Base-by-base conservation (phyloP, 1,140 invertebrate genomes). In the Campoletis sonorensis region DNA sequence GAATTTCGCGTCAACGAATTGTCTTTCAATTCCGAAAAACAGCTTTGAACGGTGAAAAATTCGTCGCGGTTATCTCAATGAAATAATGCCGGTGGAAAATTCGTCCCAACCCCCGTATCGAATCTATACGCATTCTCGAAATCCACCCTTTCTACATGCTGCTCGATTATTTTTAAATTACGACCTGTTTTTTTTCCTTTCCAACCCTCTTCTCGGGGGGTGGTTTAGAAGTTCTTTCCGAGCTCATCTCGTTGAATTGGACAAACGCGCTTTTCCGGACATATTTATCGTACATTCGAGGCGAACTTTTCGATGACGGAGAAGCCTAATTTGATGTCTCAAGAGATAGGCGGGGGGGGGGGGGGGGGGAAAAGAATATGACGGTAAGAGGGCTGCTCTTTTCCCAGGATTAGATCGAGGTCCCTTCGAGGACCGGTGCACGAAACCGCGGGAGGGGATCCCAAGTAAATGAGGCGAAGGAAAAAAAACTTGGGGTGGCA, bases 341-440 rank as follows among this genome's bases (percentile, higher is more conserved):
- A 71, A 33, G 68, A 68, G 64, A n/a, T 13, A 11, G 4, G 64
- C 15, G 23, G 64, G 26, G 64, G 37, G 4, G 37, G 10, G 37
- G 37, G 51, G 51, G 15, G n/a, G n/a, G n/a, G n/a, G n/a, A n/a
- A n/a, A n/a, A n/a, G n/a, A n/a, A n/a, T n/a, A 23, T 58, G 54
- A 13, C 21, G 54, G 54, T 58, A 21, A 58, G 54, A 71, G 27
- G 27, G 68, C 30, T 71, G 68, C 68, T 71, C 68, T 71, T 71
- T 71, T 71, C 68, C 68, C 68, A 71, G 68, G 64, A 23, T 58
- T 58, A 18, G 54, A 58, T 58, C 54, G 54, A 58, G 68, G 27
- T 71, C 18, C 18, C n/a, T 5, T 71, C 68, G 33, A 71, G 68
- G 68, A 71, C 68, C 68, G 68, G 68, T 71, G 68, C 68, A 18